A percentile compares a stretch with the other conserved stretches of the same genome.
These are phyloP conservation scores for Drosophila kikkawai DNA, from an alignment of 1,140 invertebrate species.

Conservation along the genomic window DNA sequence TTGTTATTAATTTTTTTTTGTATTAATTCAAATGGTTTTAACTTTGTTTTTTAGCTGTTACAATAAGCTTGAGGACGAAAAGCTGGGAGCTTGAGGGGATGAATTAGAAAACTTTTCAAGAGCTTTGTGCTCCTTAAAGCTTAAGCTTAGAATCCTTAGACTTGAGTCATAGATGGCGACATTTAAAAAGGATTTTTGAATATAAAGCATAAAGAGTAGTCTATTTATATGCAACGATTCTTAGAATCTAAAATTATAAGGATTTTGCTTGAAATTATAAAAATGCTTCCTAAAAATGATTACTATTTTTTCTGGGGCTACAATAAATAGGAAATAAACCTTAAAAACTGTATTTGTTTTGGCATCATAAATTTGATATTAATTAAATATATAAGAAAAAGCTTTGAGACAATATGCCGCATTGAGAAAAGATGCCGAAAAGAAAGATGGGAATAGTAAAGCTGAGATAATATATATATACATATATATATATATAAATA, in stretches of 20 bases:
- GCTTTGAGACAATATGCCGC: background rate
- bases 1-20: background rate
- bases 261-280: background rate
- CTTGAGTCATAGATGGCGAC: conserved; percentile 4
- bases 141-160: background rate
- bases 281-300: background rate
- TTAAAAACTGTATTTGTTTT: background rate
- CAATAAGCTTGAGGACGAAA: background rate
- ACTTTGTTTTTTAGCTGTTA: background rate
- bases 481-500: too few species aligned
- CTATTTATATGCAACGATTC: background rate
- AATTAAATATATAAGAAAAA: background rate
- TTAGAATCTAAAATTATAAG: too few species aligned
- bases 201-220: too few species aligned
- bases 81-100: background rate
- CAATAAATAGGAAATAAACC: background rate
- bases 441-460: too few species aligned
- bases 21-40: background rate
- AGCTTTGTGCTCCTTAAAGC: background rate
- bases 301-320: background rate
- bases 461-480: too few species aligned
- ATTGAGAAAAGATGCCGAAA: background rate
- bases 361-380: background rate
- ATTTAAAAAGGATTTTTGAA: background rate
- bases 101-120: background rate